These are phyloP conservation scores for Zygothrica quintamaculata DNA, from an alignment of 2,888 invertebrate species.

Conservation along the genomic window DNA sequence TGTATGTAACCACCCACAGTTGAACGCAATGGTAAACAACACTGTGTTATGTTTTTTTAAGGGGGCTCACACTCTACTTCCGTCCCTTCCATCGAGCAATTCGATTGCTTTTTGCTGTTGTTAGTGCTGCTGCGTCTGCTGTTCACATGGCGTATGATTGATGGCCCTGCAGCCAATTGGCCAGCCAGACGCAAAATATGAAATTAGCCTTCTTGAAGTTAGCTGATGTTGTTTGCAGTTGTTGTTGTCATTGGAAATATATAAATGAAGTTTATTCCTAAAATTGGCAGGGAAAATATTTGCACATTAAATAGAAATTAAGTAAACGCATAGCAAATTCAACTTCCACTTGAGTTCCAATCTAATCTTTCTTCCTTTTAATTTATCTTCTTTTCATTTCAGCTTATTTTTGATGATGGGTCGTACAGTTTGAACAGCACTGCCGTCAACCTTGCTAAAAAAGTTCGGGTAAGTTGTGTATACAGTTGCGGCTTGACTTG, in stretches of 20 bases:
- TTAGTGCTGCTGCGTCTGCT: constrained; percentile 51
- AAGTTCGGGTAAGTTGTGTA: constrained; percentile 32
- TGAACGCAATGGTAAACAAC: constrained; percentile 16
- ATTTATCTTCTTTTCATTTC: background rate
- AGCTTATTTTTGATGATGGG: constrained; percentile 23
- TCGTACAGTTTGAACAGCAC: constrained; percentile 23
- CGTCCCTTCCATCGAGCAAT: background rate
- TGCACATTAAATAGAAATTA: constrained; percentile 74
- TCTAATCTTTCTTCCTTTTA: background rate
- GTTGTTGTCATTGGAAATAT: constrained; percentile 39
- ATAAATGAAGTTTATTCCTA: constrained; percentile 68
- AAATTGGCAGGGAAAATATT: constrained; percentile 73
- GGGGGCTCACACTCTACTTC: background rate
- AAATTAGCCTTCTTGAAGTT: constrained; percentile 60
- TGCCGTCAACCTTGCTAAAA: constrained; percentile 8
- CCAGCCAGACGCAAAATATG: constrained; percentile 59
- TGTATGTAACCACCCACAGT: constrained; percentile 49
- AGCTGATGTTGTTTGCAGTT: constrained; percentile 20
- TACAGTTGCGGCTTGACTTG: background rate
- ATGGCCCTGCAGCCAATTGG: constrained; percentile 65
- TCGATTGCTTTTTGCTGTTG: constrained; percentile 40
- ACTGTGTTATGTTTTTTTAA: constrained; percentile 15
- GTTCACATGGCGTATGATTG: constrained; percentile 78
- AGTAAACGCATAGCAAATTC: constrained; percentile 34
- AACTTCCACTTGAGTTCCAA: background rate